Percentiles rank a stretch among this genome's conserved stretches.
Evolutionary conservation across 1,140 invertebrate genomes (phyloP).

Genomic region (Drosophila lacteicornis): DNA sequence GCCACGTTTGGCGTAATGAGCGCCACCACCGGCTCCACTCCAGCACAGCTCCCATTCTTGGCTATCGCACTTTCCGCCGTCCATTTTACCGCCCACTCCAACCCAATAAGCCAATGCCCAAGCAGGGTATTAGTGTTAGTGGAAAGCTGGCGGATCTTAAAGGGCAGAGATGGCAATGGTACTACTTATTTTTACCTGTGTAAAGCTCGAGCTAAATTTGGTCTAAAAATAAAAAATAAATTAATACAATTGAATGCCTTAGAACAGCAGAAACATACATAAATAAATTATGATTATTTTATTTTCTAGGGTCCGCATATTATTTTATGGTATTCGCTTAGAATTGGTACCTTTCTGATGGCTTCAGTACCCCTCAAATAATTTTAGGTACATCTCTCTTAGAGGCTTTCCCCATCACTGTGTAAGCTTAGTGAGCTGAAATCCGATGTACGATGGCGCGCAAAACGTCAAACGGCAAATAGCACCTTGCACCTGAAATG

Average conservation of each 20-base stretch:
- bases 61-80: conserved; percentile 6
- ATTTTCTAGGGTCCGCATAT: too few species aligned
- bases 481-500: conserved; percentile 81
- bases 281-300: too few species aligned
- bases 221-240: not conserved
- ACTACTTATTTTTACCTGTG: not conserved
- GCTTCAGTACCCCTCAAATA: not conserved
- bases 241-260: not conserved
- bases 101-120: conserved; percentile 56
- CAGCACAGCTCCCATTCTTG: not conserved
- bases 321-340: not conserved
- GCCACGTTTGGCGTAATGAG: conserved; percentile 77
- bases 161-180: conserved; percentile 29
- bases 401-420: not conserved
- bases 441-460: conserved; percentile 62
- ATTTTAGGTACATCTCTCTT: not conserved
- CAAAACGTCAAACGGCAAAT: conserved; percentile 78
- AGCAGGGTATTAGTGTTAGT: conserved; percentile 48
- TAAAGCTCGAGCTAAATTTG: not conserved
- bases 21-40: conserved; percentile 16
- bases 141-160: not conserved
- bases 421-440: conserved; percentile 22
- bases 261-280: too few species aligned
- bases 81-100: conserved; percentile 22
- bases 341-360: not conserved